Percentiles rank a stretch among this genome's conserved stretches.
phyloP scores from a whole-genome alignment of 2,113 vertebrate species.

The Addax nasomaculatus region DNA sequence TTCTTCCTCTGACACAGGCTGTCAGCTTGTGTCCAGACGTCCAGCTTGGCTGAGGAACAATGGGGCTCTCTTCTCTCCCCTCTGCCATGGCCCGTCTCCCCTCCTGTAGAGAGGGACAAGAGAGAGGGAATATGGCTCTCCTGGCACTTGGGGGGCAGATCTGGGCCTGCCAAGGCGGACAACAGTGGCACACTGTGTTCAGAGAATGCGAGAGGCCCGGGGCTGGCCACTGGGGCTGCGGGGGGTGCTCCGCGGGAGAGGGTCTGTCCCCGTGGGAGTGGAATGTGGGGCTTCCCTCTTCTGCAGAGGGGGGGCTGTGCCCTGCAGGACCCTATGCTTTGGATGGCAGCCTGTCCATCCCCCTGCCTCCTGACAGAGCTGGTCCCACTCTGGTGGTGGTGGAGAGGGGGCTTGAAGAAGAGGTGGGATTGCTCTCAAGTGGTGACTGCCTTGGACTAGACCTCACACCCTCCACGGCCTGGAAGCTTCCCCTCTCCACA shows the following conservation, averaged over 20 bases:
- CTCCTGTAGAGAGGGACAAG: conserved; percentile 28
- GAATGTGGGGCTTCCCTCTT: background rate
- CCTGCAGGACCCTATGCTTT: background rate
- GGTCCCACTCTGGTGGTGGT: background rate
- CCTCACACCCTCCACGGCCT: rapidly evolving
- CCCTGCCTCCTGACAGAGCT: background rate
- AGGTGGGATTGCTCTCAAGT: background rate
- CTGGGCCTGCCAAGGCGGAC: conserved; percentile 65
- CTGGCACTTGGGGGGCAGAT: conserved; percentile 21
- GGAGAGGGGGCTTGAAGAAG: background rate
- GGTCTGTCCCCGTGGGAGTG: background rate
- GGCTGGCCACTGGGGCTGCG: background rate
- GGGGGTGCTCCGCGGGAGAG: background rate
- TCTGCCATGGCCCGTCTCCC: background rate
- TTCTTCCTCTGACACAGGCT: background rate
- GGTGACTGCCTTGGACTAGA: background rate
- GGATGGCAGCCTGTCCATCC: background rate
- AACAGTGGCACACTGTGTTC: conserved; percentile 68
- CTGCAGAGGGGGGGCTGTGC: background rate
- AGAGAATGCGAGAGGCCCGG: conserved; percentile 43
- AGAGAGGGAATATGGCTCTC: conserved; percentile 35
- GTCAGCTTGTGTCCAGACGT: conserved; percentile 40
- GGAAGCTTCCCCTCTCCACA: background rate
- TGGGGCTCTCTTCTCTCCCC: conserved; percentile 60
- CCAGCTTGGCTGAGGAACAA: conserved; percentile 59